phyloP scores from a whole-genome alignment of 2,888 invertebrate genomes.

The Eupithecia centaureata region DNA sequence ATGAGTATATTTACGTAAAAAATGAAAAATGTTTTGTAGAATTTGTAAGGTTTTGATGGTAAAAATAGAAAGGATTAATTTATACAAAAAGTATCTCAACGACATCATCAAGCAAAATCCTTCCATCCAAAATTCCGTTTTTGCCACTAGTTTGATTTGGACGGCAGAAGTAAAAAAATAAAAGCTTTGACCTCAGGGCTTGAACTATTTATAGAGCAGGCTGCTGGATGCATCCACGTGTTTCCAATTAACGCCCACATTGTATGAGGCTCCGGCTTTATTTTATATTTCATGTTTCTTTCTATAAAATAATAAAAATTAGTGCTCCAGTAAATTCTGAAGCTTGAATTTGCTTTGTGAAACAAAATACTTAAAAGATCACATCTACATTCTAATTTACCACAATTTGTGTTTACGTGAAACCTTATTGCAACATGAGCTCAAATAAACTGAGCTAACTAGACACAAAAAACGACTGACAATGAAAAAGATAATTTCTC shows the following conservation, averaged over 20 bases:
- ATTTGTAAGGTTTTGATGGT: not conserved
- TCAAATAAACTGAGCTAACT: not conserved
- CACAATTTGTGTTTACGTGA: too few relatives aligned
- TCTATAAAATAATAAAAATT: not conserved
- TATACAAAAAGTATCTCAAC: not conserved
- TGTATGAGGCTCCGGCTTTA: conserved; percentile 38
- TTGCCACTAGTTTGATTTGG: not conserved
- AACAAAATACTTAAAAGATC: too few relatives aligned
- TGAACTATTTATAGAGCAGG: conserved; percentile 55
- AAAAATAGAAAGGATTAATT: not conserved
- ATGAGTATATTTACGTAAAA: not conserved
- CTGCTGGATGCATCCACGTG: conserved; percentile 58
- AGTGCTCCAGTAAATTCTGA: too few relatives aligned
- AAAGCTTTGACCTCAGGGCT: conserved; percentile 47
- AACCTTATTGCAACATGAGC: not conserved
- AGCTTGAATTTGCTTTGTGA: too few relatives aligned
- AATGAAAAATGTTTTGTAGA: not conserved
- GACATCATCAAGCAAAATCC: not conserved
- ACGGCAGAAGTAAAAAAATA: conserved; percentile 18
- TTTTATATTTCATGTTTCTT: conserved; percentile 24
- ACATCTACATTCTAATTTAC: too few relatives aligned
- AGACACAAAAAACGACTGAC: not conserved
- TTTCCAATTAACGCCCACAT: conserved; percentile 59
- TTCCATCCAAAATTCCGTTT: not conserved
- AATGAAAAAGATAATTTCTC: not conserved